These are phyloP conservation scores for Ephestia elutella DNA, from an alignment of 1,140 invertebrate species.

Conservation along the genomic window DNA sequence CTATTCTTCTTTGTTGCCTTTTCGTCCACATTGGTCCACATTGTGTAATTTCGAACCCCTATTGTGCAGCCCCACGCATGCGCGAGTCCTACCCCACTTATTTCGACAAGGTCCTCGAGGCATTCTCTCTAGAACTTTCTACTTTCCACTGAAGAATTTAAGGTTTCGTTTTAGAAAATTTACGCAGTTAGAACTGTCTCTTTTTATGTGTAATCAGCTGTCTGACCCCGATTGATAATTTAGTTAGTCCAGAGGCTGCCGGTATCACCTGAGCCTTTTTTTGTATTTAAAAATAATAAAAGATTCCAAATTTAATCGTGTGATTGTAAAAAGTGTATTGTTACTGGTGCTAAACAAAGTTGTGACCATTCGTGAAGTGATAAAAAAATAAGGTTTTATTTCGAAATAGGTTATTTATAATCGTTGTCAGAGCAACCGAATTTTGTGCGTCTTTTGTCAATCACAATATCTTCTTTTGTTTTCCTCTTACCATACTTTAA, in stretches of 20 bases:
- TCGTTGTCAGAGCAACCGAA: conserved; percentile 18
- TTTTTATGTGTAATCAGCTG: conserved; percentile 63
- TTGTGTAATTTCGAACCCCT: conserved; percentile 29
- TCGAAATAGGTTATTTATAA: conserved; percentile 4
- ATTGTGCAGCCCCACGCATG: conserved; percentile 31
- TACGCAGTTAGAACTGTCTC: conserved; percentile 37
- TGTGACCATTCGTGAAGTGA: not conserved
- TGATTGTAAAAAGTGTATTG: not conserved
- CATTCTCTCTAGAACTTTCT: conserved; percentile 26
- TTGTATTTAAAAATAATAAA: conserved; percentile 13
- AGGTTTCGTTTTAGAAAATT: conserved; percentile 35
- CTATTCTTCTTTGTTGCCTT: too few species aligned
- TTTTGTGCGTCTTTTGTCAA: conserved; percentile 21
- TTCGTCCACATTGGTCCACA: too few species aligned
- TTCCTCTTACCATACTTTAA: not conserved
- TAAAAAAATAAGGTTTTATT: not conserved
- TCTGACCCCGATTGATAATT: conserved; percentile 63
- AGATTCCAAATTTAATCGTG: conserved; percentile 1
- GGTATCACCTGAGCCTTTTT: conserved; percentile 36
- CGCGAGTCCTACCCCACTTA: conserved; percentile 30
- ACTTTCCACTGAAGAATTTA: conserved; percentile 32
- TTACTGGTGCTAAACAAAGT: conserved; percentile 12
- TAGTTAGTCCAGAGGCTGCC: conserved; percentile 55
- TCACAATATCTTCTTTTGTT: conserved; percentile 11
- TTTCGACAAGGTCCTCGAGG: conserved; percentile 26